Evolutionary conservation across 2,888 invertebrate genomes (phyloP).

Genomic region (Folsomia manolachei): DNA sequence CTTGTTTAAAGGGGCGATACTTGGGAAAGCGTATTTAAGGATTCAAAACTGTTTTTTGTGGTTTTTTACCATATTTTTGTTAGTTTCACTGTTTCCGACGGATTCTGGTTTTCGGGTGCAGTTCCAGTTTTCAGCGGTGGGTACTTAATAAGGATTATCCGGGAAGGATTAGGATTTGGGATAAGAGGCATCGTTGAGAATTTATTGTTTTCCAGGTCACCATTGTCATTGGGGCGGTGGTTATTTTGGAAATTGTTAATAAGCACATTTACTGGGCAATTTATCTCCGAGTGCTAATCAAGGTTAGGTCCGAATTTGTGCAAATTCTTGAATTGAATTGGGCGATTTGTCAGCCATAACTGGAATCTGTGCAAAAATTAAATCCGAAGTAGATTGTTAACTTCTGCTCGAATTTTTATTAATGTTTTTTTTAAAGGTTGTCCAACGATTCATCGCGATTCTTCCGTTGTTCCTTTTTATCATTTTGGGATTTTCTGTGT

Average conservation of each 20-base stretch:
- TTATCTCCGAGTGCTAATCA: conserved; percentile 21
- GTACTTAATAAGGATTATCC: neutral
- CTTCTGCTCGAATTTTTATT: conserved; percentile 19
- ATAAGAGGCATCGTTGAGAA: too few relatives aligned
- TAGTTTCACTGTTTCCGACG: conserved; percentile 11
- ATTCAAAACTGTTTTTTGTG: conserved; percentile 7
- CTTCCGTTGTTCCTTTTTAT: conserved; percentile 20
- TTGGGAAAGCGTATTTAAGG: neutral
- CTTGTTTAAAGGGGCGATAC: neutral
- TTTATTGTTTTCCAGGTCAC: conserved; percentile 14
- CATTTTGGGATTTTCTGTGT: conserved; percentile 19
- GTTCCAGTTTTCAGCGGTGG: conserved; percentile 10
- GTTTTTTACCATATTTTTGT: neutral
- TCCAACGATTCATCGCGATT: conserved; percentile 24
- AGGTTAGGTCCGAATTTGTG: too few relatives aligned
- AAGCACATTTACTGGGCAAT: conserved; percentile 24
- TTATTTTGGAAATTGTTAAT: conserved; percentile 12
- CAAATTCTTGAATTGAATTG: too few relatives aligned
- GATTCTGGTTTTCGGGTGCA: neutral
- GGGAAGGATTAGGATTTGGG: too few relatives aligned
- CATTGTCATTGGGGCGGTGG: conserved; percentile 7
- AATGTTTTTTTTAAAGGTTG: conserved; percentile 18
- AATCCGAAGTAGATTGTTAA: neutral
- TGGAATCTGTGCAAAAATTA: neutral
- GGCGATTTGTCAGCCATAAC: neutral